Conservation (phyloP, 2,888 invertebrate species). For the Oxyteleia sp. region DNA sequence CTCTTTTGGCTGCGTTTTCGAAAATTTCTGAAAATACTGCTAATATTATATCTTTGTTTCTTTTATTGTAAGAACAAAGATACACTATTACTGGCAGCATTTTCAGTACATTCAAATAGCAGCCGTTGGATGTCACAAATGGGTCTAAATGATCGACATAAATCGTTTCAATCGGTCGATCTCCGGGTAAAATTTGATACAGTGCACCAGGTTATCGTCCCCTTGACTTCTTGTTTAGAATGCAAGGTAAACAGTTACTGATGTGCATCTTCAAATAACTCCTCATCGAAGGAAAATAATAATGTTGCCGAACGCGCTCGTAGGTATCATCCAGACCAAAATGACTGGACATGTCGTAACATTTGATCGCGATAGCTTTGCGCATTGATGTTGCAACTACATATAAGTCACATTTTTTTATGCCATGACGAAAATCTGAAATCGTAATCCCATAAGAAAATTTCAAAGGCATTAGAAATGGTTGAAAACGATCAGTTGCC, state of each 20-base stretch:
- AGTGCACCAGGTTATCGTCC: constrained; percentile 4
- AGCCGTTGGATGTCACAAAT: constrained; percentile 39
- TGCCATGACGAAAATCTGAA: neutral
- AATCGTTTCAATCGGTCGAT: constrained; percentile 2
- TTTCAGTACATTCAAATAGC: no score
- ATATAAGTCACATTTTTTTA: neutral
- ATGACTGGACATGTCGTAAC: neutral
- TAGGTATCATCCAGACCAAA: neutral
- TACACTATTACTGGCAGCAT: no score
- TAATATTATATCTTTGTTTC: no score
- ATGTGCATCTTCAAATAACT: neutral
- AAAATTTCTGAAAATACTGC: no score
- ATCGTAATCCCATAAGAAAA: no score
- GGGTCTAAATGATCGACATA: constrained; percentile 69
- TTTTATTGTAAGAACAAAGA: no score
- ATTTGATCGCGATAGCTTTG: neutral
- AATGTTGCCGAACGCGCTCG: neutral
- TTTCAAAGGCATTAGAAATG: constrained; percentile 1
- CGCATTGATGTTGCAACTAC: neutral
- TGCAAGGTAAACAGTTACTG: neutral
- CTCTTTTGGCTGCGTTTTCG: no score
- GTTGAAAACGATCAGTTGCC: neutral
- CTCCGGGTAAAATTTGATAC: neutral
- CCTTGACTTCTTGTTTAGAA: constrained; percentile 34
- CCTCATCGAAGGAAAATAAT: neutral